These are phyloP conservation scores for Drosophila tani DNA, from an alignment of 1,140 invertebrate species.

Conservation along the genomic window DNA sequence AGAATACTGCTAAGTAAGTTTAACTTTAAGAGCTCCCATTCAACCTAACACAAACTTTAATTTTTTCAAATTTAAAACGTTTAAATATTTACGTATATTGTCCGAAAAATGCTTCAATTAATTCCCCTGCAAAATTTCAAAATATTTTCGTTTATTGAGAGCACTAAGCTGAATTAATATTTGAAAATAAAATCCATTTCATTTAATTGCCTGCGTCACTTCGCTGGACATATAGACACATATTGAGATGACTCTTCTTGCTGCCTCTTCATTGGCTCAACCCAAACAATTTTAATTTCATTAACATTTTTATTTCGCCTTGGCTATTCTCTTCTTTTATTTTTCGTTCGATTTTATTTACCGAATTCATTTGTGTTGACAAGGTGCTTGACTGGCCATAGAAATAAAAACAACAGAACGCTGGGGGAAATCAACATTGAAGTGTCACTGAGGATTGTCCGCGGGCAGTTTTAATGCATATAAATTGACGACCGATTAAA, in stretches of 20 bases:
- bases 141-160: constrained; percentile 18
- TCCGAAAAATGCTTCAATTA: neutral
- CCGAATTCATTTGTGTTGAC: constrained; percentile 56
- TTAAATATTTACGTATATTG: neutral
- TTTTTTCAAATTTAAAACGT: neutral
- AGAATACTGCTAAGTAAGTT: neutral
- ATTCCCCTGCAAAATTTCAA: neutral
- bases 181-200: constrained; percentile 24
- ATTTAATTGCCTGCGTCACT: constrained; percentile 40
- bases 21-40: neutral
- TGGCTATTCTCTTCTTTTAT: constrained; percentile 10
- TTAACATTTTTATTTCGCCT: constrained; percentile 34
- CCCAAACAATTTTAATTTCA: constrained; percentile 46
- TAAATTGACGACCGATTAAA: constrained; percentile 62
- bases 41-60: neutral
- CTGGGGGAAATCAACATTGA: constrained; percentile 35
- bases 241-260: constrained; percentile 1
- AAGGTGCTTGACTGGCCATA: constrained; percentile 63
- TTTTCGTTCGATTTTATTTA: constrained; percentile 16
- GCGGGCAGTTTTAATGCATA: constrained; percentile 37
- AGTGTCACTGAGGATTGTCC: constrained; percentile 51
- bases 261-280: constrained; percentile 12
- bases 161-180: constrained; percentile 4
- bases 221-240: constrained; percentile 23
- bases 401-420: constrained; percentile 17